Evolutionary conservation across 2,888 invertebrate species (phyloP).

Genomic region (Theodoxus fluviatilis): DNA sequence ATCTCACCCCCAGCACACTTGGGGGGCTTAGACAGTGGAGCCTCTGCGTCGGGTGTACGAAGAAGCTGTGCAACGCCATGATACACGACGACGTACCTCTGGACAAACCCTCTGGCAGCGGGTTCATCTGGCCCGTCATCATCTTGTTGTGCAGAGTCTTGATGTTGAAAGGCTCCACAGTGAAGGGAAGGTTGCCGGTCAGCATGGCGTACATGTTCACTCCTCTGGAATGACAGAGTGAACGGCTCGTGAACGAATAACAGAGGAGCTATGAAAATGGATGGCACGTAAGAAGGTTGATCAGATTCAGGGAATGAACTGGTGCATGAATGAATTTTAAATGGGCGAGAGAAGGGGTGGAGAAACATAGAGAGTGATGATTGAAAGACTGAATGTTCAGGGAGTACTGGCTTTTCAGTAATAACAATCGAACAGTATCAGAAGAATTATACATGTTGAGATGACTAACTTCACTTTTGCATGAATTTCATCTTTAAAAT

Average conservation of each 20-base stretch:
- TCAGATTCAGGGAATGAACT: background rate
- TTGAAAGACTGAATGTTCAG: too few species aligned
- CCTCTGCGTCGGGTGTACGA: background rate
- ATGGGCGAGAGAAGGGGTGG: too few species aligned
- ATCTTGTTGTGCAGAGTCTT: constrained; percentile 62
- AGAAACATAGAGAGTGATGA: too few species aligned
- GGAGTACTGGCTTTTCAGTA: too few species aligned
- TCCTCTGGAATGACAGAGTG: constrained; percentile 49
- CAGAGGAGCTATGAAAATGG: too few species aligned
- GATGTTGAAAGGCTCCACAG: constrained; percentile 65
- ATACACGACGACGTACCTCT: constrained; percentile 38
- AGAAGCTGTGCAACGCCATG: background rate
- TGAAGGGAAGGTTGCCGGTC: constrained; percentile 63
- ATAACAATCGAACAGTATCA: too few species aligned
- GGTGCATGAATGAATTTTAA: too few species aligned
- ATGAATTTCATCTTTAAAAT: too few species aligned
- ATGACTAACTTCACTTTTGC: too few species aligned
- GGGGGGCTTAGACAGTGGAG: too few species aligned
- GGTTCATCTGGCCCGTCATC: constrained; percentile 60
- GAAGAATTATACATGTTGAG: too few species aligned
- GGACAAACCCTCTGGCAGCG: constrained; percentile 52
- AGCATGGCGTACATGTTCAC: constrained; percentile 66
- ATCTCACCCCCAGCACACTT: too few species aligned
- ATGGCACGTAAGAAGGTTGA: background rate
- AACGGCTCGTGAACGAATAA: constrained; percentile 2